Percentiles rank a stretch among this genome's conserved stretches.
Conservation (phyloP, 2,888 invertebrate species). For the Tenthredo notha region DNA sequence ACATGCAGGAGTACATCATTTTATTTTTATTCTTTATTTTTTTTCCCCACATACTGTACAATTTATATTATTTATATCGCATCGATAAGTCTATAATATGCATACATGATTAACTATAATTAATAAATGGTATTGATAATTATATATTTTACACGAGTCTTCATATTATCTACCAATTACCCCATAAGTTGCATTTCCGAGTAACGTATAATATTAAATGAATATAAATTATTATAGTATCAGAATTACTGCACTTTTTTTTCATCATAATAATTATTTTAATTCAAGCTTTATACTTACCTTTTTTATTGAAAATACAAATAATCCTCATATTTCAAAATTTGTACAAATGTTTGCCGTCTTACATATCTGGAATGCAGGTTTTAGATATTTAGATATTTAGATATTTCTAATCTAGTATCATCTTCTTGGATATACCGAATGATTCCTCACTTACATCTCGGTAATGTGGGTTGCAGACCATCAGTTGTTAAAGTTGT, state of each 20-base stretch:
- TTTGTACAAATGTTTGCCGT: not conserved
- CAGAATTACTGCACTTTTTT: not conserved
- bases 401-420: no score
- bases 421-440: not conserved
- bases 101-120: slow-evolving; percentile 53
- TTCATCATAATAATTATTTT: no score
- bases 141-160: slow-evolving; percentile 5
- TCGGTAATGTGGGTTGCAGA: no score
- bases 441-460: no score
- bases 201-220: not conserved
- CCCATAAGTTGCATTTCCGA: not conserved
- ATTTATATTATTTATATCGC: slow-evolving; percentile 57
- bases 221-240: not conserved
- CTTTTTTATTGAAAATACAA: not conserved
- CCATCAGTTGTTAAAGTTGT: no score
- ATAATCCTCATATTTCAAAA: not conserved
- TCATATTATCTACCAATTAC: not conserved
- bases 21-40: slow-evolving; percentile 50
- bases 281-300: not conserved
- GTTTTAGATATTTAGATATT: no score
- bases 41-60: slow-evolving; percentile 57
- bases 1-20: slow-evolving; percentile 52
- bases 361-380: not conserved
- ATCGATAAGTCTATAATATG: slow-evolving; percentile 61
- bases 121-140: slow-evolving; percentile 52